Evolutionary conservation across 2,113 vertebrate genomes (phyloP), one percentile per base, ranked within the genome.

Genomic region (Cathartes aura): DNA sequence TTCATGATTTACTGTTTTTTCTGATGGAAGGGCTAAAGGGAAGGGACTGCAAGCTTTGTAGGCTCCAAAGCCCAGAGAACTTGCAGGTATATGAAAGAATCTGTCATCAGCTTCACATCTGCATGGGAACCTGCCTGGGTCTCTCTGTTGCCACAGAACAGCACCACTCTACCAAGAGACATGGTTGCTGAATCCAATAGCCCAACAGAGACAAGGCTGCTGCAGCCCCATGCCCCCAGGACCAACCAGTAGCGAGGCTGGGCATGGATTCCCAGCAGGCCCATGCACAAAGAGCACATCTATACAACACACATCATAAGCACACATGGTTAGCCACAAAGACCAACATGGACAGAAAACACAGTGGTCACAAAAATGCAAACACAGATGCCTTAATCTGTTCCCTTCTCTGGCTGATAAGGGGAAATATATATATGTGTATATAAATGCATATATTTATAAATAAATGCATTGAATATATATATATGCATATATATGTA

Each of bases 221-320:
- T 68, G 15, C 19, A 68, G 26, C 27, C 26, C 29, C 24, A 10
- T 38, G n/a, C 4, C 9, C 40, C 32, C 32, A 50, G 15, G 43
- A 29, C 11, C 53, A 62, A 18, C 15, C 27, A 56, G 40, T 6
- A 60, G 13, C 1, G 3, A 68, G 29, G 47, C 0, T 74, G 32
- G 74, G 23, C 53, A 9, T 8, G 15, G 18, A 16, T 56, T 30
- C 53, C 32, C 67, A 60, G 26, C 5, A 53, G n/a, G 13, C 10
- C 36, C 7, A 7, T 8, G 16, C 24, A 45, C 9, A 14, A 10
- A 32, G 12, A 42, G 10, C 12, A 32, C 6, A 4, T 1, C 0
- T 20, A 32, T 9, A 11, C 45, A 59, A 8, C 17, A 15, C 6
- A 6, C 10, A 59, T 24, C 10, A 59, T 24, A 24, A 36, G 19